A percentile compares a stretch with the other conserved stretches of the same genome.
phyloP scores from a whole-genome alignment of 1,140 invertebrate genomes.

The Sinonovacula constricta region DNA sequence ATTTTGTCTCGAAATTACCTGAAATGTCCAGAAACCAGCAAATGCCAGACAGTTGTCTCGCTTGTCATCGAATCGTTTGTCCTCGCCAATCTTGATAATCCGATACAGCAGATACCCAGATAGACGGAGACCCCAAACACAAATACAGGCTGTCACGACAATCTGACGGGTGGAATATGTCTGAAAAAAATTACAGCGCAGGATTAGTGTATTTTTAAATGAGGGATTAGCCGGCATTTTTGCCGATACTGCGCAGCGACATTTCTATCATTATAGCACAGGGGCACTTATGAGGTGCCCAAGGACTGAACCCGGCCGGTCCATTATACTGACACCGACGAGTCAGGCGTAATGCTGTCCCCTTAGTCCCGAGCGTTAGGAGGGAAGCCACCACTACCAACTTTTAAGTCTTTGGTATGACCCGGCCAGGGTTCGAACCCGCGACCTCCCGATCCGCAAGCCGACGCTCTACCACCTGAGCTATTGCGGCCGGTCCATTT shows the following conservation, averaged over 20 bases:
- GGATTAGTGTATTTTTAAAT: too few species aligned
- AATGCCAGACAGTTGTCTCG: conserved; percentile 91
- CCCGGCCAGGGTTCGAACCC: neutral
- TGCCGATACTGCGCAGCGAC: too few species aligned
- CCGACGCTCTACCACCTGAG: too few species aligned
- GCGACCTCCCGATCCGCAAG: neutral
- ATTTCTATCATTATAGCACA: too few species aligned
- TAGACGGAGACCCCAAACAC: conserved; percentile 90
- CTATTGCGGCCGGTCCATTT: too few species aligned
- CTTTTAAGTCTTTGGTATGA: neutral
- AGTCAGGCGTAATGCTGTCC: neutral
- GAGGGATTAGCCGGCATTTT: too few species aligned
- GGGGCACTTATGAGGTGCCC: too few species aligned
- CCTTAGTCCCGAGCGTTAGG: neutral
- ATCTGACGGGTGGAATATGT: conserved; percentile 91
- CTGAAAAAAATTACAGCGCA: conserved; percentile 78
- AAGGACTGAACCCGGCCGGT: too few species aligned
- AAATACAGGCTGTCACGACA: conserved; percentile 91
- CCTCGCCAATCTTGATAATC: conserved; percentile 92
- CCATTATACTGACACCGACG: neutral
- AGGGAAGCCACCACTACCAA: neutral
- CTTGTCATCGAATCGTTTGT: conserved; percentile 93
- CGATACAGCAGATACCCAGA: conserved; percentile 92
- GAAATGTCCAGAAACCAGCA: conserved; percentile 94
- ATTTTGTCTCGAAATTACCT: too few species aligned